Base-by-base conservation (phyloP, 2,797 vertebrate genomes). In the Anguilla anguilla region DNA sequence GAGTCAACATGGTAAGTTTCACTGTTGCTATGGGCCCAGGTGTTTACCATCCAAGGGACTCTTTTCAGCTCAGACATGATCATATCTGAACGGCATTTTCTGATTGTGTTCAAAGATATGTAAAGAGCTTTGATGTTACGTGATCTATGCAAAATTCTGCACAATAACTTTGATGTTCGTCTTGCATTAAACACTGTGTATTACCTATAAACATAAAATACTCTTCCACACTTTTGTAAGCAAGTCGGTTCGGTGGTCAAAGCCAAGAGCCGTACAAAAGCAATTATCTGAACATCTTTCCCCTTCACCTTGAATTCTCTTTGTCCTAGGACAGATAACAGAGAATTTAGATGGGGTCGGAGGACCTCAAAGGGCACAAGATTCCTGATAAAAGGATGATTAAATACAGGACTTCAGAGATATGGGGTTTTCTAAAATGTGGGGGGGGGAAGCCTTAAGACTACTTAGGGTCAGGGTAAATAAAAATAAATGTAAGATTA, bases 401-500 rank as follows among this genome's bases (percentile, higher is more conserved):
- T 39, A 77, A 77, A 77, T 31, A 77, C 67, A 43, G 6, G 72
- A 19, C 69, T 74, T 74, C 69, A 74, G 69, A 81, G 77, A 25
- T 19, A 1, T 15, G 4, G 74, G 43, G 22, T n/a, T 7, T 25
- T 9, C 46, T 49, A 5, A 19, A 77, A 31, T 11, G 67, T 25
- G 0, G 4, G 19, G 35, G 7, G 43, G 43, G 35, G 43, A 13
- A 77, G 72, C 35, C 9, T 35, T 10, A 25, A 74, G 72, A 43
- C 9, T 39, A 2, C 13, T 43, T 39, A 82, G 43, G 79, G 79
- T 46, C 79, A 77, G 72, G 39, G 39, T 81, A 81, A 79, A 46
- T 46, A 19, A 67, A 67, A 67, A 67, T 25, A 67, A 25, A 25
- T n/a, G 64, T 10, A 67, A n/a, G n/a, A 67, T n/a, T 25, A 67